A percentile compares a stretch with the other conserved stretches of the same genome.
Evolutionary conservation across 2,888 invertebrate species (phyloP).

Genomic region (Amblyjoppa proteus): DNA sequence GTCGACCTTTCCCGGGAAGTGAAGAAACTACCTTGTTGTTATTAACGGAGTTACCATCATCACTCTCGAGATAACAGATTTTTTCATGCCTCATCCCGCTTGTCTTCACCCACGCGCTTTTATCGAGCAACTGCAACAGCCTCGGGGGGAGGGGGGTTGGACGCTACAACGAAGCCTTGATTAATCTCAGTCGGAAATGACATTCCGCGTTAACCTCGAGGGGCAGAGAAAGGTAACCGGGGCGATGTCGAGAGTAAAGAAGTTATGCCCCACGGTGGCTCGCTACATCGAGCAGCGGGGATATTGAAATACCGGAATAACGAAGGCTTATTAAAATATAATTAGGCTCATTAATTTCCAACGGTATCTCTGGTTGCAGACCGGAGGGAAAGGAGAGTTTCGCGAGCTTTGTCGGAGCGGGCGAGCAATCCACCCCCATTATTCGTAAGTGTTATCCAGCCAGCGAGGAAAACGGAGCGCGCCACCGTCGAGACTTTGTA

Average conservation of each 20-base stretch:
- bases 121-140: not conserved
- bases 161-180: not conserved
- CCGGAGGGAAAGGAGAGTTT: constrained; percentile 2
- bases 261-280: constrained; percentile 35
- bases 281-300: constrained; percentile 36
- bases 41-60: constrained; percentile 4
- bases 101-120: not conserved
- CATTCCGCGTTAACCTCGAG: constrained; percentile 24
- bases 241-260: constrained; percentile 21
- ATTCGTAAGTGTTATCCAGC: constrained; percentile 30
- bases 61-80: not conserved
- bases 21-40: not conserved
- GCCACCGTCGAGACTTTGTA: constrained; percentile 4
- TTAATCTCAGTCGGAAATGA: constrained; percentile 6
- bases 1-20: not conserved
- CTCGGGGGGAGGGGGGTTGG: not conserved
- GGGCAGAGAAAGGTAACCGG: constrained; percentile 4
- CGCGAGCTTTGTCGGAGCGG: constrained; percentile 3
- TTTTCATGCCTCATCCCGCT: not conserved
- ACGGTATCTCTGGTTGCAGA: constrained; percentile 27
- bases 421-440: not conserved
- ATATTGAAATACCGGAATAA: constrained; percentile 74
- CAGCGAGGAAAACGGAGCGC: not conserved
- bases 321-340: constrained; percentile 75
- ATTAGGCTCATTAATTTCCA: constrained; percentile 74